Evolutionary conservation across 2,888 invertebrate genomes (phyloP), one percentile per base, ranked within the genome.

Genomic region (Rotaria magnacalcarata): DNA sequence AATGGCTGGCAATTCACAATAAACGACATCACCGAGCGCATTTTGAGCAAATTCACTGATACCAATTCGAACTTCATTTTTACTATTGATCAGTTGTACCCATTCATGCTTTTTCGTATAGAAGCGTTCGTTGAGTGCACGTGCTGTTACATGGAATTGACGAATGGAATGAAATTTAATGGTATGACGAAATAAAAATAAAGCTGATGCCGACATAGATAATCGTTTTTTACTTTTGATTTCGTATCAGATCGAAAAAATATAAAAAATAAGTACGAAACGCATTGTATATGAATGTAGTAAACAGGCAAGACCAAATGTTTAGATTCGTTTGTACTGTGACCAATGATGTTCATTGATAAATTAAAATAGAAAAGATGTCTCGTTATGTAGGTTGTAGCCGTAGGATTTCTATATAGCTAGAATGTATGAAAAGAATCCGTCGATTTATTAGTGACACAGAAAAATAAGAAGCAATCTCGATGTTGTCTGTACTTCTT

Each of bases 1-100:
- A 80, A 85, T 56, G 50, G 85, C 47, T n/a, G 87, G 87, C 5
- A 87, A 41, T 52, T 85, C 87, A 21, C 85, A 50, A 27, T 84
- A 87, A 43, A 87, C 87, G 41, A 87, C 87, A 60, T 87, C 87
- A 21, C 87, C 87, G 0, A 87, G 52, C 14, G 85, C 85, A 56
- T 84, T 60, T 84, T 87, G 87, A 84, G 87, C 87, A 84, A 85
- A 87, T 47, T 87, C 85, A 52, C 85, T 87, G 21, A 87, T 85
- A 50, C 87, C 87, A 24, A 80, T 80, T 24, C 75, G 75, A 84
- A 87, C 67, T 24, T 75, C 75, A 16, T 85, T 84, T 27, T 87
- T 87, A 34, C 27, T 74, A 41, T 85, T n/a, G 34, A 41, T 34
- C 52, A 84, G 8, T 84, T 84, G 75, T 34, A 87, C 50, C 87